Evolutionary conservation across 1,140 invertebrate genomes (phyloP).

Genomic region (Drosophila oshimai): DNA sequence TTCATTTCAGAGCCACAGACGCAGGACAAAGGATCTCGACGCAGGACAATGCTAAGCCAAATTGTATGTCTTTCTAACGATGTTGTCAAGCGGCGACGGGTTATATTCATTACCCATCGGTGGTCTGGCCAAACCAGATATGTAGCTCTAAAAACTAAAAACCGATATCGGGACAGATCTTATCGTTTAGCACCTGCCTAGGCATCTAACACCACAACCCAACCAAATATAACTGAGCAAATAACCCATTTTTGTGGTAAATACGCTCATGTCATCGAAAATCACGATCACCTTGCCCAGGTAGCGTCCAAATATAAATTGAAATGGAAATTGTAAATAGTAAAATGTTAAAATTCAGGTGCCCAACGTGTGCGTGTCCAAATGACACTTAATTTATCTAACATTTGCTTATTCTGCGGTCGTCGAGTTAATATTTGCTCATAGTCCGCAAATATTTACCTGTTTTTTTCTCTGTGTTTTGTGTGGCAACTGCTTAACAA

Average conservation of each 20-base stretch:
- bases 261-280: slow-evolving; percentile 69
- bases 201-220: slow-evolving; percentile 1
- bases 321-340: background rate
- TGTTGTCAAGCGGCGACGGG: slow-evolving; percentile 33
- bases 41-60: slow-evolving; percentile 46
- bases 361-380: slow-evolving; percentile 62
- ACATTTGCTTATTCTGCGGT: slow-evolving; percentile 23
- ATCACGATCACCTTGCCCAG: slow-evolving; percentile 59
- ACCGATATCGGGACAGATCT: slow-evolving; percentile 23
- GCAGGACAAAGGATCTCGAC: slow-evolving; percentile 15
- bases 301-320: slow-evolving; percentile 13
- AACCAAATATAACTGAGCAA: slow-evolving; percentile 39
- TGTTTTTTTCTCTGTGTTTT: slow-evolving; percentile 22
- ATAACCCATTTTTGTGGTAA: slow-evolving; percentile 75
- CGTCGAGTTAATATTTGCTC: slow-evolving; percentile 58
- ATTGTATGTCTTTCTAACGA: slow-evolving; percentile 53
- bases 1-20: slow-evolving; percentile 23
- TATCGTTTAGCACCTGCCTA: slow-evolving; percentile 71
- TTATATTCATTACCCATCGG: slow-evolving; percentile 27
- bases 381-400: slow-evolving; percentile 67
- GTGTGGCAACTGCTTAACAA: slow-evolving; percentile 60
- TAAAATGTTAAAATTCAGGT: slow-evolving; percentile 44
- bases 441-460: slow-evolving; percentile 45
- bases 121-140: slow-evolving; percentile 1
- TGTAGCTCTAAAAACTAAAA: background rate